Conservation (phyloP, 2,113 vertebrate genomes). For the Melanocharis versteri region DNA sequence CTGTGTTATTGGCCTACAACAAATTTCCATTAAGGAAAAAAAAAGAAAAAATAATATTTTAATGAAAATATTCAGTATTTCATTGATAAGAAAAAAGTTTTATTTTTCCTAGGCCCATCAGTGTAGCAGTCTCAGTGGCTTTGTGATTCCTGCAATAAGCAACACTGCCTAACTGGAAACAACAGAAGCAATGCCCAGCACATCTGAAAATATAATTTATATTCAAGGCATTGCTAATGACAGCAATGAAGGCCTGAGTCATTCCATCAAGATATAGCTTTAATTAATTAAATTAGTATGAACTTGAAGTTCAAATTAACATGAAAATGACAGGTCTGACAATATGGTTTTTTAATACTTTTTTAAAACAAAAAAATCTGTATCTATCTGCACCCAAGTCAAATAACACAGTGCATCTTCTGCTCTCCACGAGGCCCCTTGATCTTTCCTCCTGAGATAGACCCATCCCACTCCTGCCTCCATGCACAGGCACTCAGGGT, state of each 20-base stretch:
- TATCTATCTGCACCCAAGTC: not conserved
- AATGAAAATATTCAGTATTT: not conserved
- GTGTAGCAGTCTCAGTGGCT: not conserved
- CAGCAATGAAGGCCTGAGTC: not conserved
- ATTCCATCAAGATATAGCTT: not conserved
- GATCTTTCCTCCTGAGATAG: not conserved
- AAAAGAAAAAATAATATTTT: not conserved
- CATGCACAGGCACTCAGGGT: rapidly evolving
- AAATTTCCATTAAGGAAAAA: not conserved
- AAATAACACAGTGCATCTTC: not conserved
- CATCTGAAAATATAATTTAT: not conserved
- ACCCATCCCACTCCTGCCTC: not conserved
- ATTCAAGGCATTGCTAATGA: not conserved
- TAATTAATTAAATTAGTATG: constrained; percentile 4
- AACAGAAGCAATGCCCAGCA: not conserved
- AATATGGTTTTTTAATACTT: not conserved
- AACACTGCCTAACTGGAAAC: not conserved
- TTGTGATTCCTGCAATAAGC: not conserved
- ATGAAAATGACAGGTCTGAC: not conserved
- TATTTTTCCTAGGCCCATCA: not conserved
- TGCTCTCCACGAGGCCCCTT: not conserved
- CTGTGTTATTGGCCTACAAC: not conserved
- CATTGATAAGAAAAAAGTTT: not conserved
- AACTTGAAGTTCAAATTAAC: not conserved
- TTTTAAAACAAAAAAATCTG: not conserved